Percentiles rank a stretch among this genome's conserved stretches.
phyloP scores from a whole-genome alignment of 1,140 invertebrate species.

The Paramacrobiotus metropolitanus region DNA sequence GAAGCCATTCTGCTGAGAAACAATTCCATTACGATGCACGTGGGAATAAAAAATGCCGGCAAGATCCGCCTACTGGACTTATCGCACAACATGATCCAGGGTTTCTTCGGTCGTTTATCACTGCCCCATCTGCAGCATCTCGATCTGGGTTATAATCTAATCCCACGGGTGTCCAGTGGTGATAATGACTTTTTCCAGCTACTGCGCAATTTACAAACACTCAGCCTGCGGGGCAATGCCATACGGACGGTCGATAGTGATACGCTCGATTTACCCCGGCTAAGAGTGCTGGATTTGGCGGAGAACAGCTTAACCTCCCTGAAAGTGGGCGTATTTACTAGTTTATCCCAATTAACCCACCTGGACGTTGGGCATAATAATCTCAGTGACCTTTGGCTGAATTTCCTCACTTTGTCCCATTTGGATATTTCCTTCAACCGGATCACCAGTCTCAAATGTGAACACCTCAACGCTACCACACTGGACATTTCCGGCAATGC shows the following conservation, averaged over 20 bases:
- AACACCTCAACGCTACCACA: background rate
- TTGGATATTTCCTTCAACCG: background rate
- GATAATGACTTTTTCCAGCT: conserved; percentile 3
- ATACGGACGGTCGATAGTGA: background rate
- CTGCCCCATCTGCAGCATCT: conserved; percentile 2
- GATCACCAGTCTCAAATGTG: background rate
- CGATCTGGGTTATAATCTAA: background rate
- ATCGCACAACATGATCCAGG: background rate
- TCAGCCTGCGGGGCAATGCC: background rate
- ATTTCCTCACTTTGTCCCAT: background rate
- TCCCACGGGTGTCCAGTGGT: background rate
- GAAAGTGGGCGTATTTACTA: background rate
- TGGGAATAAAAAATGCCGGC: background rate
- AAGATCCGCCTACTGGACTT: background rate
- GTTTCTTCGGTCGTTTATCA: background rate
- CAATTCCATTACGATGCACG: conserved; percentile 2
- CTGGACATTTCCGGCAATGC: background rate
- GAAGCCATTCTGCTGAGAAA: background rate
- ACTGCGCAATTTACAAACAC: background rate
- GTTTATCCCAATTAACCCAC: too few species aligned
- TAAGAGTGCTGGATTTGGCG: background rate
- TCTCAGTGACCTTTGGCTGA: background rate
- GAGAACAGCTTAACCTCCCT: background rate
- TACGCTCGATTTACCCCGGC: background rate
- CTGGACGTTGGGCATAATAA: background rate